These are phyloP conservation scores for Sebastes elongatus DNA, from an alignment of 2,797 vertebrate species.

Conservation along the genomic window DNA sequence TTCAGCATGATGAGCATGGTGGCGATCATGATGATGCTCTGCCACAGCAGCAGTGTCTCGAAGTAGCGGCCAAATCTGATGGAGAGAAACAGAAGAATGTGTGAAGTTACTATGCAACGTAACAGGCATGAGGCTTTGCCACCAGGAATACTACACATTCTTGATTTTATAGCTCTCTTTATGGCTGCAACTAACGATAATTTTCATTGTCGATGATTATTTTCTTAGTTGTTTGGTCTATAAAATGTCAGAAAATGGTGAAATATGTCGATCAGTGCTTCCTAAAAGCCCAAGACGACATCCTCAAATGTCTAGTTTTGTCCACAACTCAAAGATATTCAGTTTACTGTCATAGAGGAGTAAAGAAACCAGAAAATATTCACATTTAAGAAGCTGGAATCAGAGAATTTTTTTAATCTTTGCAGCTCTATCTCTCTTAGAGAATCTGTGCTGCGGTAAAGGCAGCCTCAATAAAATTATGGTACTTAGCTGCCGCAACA, in stretches of 20 bases:
- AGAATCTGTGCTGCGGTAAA: not conserved
- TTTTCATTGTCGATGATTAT: no score
- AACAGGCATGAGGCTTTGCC: not conserved
- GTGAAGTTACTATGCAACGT: not conserved
- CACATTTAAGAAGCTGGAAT: no score
- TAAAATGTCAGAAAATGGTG: no score
- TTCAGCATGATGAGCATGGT: constrained; percentile 97
- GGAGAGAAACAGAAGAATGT: not conserved
- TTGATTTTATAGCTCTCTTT: not conserved
- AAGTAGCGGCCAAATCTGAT: constrained; percentile 92
- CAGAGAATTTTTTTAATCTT: no score
- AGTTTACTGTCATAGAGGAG: no score
- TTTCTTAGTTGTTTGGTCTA: no score
- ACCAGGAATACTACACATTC: not conserved
- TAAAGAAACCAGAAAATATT: no score
- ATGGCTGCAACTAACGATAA: no score
- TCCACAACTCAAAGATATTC: no score
- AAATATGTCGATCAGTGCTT: no score
- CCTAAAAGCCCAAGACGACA: no score
- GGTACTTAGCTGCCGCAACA: not conserved
- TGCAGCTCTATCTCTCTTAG: not conserved
- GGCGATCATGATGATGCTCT: constrained; percentile 95
- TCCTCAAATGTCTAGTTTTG: no score
- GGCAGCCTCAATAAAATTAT: not conserved
- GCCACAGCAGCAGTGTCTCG: constrained; percentile 93